Conservation (phyloP, 2,797 vertebrate genomes). For the Apogon hyalosoma region DNA sequence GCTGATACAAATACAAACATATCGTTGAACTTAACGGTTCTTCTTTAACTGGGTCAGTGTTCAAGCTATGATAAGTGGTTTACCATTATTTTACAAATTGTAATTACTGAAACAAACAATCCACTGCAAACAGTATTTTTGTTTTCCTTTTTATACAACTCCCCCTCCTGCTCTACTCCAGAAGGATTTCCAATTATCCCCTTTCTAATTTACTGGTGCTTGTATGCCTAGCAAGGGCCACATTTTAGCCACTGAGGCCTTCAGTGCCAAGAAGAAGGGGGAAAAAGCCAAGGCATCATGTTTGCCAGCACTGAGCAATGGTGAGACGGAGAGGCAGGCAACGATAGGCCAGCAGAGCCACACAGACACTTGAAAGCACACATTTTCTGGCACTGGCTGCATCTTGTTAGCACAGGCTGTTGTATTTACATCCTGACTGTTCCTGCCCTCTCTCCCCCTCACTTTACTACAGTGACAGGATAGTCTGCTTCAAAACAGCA, state of each 20-base stretch:
- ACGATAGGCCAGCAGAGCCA: slow-evolving; percentile 44
- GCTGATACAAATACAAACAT: too few species aligned
- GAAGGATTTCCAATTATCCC: slow-evolving; percentile 51
- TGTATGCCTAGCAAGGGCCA: slow-evolving; percentile 33
- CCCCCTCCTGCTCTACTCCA: slow-evolving; percentile 18
- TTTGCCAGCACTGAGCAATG: slow-evolving; percentile 56
- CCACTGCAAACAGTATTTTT: slow-evolving; percentile 5
- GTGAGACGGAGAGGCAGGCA: slow-evolving; percentile 48
- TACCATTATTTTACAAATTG: slow-evolving; percentile 12
- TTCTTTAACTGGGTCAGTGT: neutral
- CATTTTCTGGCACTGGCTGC: slow-evolving; percentile 56
- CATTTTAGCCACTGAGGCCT: slow-evolving; percentile 46
- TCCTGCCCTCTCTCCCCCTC: slow-evolving; percentile 13
- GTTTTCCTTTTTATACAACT: slow-evolving; percentile 3
- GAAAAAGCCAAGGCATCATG: slow-evolving; percentile 35
- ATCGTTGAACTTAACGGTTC: too few species aligned
- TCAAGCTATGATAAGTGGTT: slow-evolving; percentile 14
- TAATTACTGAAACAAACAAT: neutral
- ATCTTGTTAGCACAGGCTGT: slow-evolving; percentile 60
- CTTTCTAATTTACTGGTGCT: slow-evolving; percentile 52
- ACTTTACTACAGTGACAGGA: slow-evolving; percentile 14
- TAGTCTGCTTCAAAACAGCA: slow-evolving; percentile 16
- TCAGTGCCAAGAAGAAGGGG: slow-evolving; percentile 27
- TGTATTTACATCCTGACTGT: slow-evolving; percentile 54
- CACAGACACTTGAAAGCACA: slow-evolving; percentile 44